phyloP scores from a whole-genome alignment of 2,113 vertebrate genomes.

The Python bivittatus region DNA sequence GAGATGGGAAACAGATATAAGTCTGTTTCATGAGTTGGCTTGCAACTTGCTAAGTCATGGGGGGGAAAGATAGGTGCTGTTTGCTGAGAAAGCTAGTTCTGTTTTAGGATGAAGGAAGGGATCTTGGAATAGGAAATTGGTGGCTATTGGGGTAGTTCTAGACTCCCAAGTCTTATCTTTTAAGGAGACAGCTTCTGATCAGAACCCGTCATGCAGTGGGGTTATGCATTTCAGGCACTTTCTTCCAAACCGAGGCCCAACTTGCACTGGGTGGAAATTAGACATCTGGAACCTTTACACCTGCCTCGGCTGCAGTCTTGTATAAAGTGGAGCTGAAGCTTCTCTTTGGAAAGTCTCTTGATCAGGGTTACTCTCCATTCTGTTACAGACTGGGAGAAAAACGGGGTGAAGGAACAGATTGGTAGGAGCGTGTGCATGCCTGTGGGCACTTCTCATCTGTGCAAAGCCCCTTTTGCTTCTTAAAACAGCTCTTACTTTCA shows the following conservation, averaged over 20 bases:
- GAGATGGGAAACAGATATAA: no score
- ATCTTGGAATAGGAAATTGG: background rate
- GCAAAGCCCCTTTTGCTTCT: background rate
- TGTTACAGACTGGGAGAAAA: background rate
- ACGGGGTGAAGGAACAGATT: background rate
- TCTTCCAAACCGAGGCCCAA: background rate
- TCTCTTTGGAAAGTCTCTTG: no score
- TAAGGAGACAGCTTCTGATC: background rate
- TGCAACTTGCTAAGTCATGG: background rate
- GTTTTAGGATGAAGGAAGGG: background rate
- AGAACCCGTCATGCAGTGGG: background rate
- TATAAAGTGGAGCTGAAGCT: background rate
- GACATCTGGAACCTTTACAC: background rate
- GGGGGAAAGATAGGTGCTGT: background rate
- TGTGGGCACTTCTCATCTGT: background rate
- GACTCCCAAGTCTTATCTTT: background rate
- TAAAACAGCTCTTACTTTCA: background rate
- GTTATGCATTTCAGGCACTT: background rate
- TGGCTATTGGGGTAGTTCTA: background rate
- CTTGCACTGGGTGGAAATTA: background rate
- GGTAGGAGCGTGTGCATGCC: background rate
- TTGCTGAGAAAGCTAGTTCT: background rate
- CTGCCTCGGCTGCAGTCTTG: background rate
- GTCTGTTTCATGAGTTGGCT: background rate
- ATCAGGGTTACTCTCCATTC: background rate